Base-by-base conservation (phyloP, 2,888 invertebrate species). In the Epinotia ramella region DNA sequence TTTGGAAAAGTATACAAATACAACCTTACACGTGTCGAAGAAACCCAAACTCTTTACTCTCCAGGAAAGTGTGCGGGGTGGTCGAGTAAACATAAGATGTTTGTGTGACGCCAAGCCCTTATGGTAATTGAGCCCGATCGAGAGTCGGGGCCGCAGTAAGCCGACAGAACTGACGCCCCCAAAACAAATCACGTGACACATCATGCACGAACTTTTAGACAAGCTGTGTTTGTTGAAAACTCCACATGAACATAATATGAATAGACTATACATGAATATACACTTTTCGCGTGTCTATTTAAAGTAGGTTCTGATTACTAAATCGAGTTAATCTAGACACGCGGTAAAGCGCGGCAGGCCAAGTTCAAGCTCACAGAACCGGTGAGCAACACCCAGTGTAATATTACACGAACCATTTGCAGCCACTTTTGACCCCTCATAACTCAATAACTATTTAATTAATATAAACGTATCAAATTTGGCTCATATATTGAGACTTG, bases 121-220 rank as follows among this genome's bases (percentile, higher is more conserved):
- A 77, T 78, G 76, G 77, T 78, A 78, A 78, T 78, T 76, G 76
- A 77, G 63, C 71, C 67, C 71, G 65, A 63, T 63, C 65, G 70
- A 69, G 62, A 74, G 73, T 53, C 28, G 68, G 66, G 20, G 28
- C 11, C 20, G 57, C 57, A 57, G 57, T 72, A 75, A 73, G 67
- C 69, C 56, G 56, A 53, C 71, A 68, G 67, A 70, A 71, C 68
- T 64, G 57, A 69, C 69, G 33, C 64, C 40, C 33, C 67, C 6
- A 57, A 77, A 71, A 71, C 59, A 71, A 75, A 71, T 60, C 60
- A 71, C 40, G 24, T 60, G 62, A 49, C 53, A 70, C 49, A 28
- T 62, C 49, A 70, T 24, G 60, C n/a, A 59, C 9, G 24, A 68
- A 56, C 18, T 68, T 46, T 56, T 68, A 20, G 56, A 57, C 40